phyloP scores from a whole-genome alignment of 2,797 vertebrate species.

The Crenuchus spilurus region DNA sequence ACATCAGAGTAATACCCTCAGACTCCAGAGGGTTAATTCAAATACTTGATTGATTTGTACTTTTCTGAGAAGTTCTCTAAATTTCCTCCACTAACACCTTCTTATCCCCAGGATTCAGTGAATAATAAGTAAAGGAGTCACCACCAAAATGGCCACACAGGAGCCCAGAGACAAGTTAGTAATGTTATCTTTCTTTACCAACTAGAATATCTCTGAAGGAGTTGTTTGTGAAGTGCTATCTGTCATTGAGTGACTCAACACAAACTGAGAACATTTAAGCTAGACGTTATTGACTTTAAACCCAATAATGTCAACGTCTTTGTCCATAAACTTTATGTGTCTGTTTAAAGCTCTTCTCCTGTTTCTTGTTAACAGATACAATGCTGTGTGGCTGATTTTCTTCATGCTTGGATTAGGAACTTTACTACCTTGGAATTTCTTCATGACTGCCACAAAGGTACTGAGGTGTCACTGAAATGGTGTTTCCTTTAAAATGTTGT shows the following conservation, averaged over 20 bases:
- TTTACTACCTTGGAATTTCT: constrained; percentile 94
- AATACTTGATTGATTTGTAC: too few species aligned
- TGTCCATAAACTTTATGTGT: background rate
- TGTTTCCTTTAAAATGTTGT: background rate
- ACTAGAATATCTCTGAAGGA: too few species aligned
- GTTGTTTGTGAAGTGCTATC: background rate
- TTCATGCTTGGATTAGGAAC: constrained; percentile 89
- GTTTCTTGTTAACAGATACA: constrained; percentile 70
- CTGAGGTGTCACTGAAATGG: background rate
- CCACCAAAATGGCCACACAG: constrained; percentile 41
- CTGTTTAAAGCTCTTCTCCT: background rate
- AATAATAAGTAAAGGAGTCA: too few species aligned
- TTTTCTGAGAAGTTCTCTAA: too few species aligned
- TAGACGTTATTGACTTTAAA: background rate
- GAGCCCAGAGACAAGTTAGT: constrained; percentile 56
- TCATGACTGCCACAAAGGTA: constrained; percentile 89
- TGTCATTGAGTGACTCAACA: too few species aligned
- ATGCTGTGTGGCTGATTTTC: constrained; percentile 87
- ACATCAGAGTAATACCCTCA: too few species aligned
- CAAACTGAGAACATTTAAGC: too few species aligned
- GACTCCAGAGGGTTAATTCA: too few species aligned
- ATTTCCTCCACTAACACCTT: too few species aligned
- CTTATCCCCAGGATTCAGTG: too few species aligned
- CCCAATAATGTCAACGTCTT: too few species aligned
- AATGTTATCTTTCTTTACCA: background rate